Evolutionary conservation across 2,113 vertebrate species (phyloP).

Genomic region (Coptodon bakossiorum): DNA sequence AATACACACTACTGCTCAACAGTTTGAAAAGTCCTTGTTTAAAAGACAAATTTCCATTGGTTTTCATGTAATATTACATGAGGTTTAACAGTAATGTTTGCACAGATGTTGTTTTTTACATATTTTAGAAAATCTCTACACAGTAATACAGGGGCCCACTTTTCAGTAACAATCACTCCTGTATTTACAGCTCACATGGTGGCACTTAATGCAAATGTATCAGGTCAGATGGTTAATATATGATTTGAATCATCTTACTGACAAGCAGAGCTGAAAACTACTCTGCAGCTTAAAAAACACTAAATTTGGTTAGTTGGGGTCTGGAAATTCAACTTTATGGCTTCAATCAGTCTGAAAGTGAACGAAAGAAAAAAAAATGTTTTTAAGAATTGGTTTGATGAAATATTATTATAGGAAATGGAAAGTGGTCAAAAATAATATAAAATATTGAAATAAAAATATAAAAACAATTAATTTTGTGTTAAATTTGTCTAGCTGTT

Average conservation of each 20-base stretch:
- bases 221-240: background rate
- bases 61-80: background rate
- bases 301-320: background rate
- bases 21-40: too few relatives aligned
- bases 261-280: background rate
- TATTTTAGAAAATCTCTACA: background rate
- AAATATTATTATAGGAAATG: fast-evolving
- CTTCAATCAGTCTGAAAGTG: background rate
- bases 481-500: background rate
- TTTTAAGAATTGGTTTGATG: fast-evolving
- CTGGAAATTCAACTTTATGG: background rate
- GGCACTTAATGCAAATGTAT: background rate
- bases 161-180: background rate
- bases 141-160: background rate
- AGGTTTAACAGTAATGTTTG: background rate
- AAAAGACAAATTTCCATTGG: fast-evolving
- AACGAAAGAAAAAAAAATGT: fast-evolving
- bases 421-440: too few relatives aligned
- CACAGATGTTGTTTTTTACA: background rate
- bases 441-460: too few relatives aligned
- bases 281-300: background rate
- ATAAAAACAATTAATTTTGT: background rate
- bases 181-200: background rate
- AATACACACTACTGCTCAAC: too few relatives aligned
- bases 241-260: background rate